A percentile compares a stretch with the other conserved stretches of the same genome.
Conservation (phyloP, 2,113 vertebrate species). For the Rhodinocichla rosea region DNA sequence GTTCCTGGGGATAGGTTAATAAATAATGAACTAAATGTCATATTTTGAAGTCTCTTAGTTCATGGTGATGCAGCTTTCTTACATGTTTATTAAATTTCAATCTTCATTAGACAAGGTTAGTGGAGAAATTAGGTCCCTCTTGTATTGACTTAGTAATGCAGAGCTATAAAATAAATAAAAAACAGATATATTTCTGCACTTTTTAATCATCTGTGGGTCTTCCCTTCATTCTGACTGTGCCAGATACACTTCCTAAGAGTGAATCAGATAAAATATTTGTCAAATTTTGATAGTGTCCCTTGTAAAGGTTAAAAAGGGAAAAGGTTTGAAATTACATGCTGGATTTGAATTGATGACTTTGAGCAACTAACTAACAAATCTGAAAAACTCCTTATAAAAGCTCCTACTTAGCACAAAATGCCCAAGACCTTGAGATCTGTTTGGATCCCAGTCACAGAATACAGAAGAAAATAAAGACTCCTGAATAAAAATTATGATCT, state of each 20-base stretch:
- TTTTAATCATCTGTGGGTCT: neutral
- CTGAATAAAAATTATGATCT: neutral
- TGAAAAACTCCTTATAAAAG: neutral
- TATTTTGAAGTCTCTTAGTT: constrained; percentile 65
- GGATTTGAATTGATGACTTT: neutral
- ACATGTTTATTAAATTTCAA: constrained; percentile 61
- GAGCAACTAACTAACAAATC: neutral
- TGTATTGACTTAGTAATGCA: neutral
- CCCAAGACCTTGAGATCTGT: neutral
- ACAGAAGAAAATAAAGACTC: neutral
- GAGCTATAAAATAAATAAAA: constrained; percentile 29
- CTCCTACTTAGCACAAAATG: neutral
- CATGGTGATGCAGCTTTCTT: constrained; percentile 20
- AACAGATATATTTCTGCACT: neutral
- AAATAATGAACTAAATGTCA: constrained; percentile 65
- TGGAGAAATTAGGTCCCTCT: constrained; percentile 41
- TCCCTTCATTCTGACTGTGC: neutral
- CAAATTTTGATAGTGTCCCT: neutral
- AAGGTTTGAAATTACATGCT: neutral
- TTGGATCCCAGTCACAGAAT: neutral
- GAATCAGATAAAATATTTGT: neutral
- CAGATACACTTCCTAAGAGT: neutral
- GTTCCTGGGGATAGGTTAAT: constrained; percentile 54
- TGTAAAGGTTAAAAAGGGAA: neutral
- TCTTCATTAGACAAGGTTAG: constrained; percentile 53